Evolutionary conservation across 2,113 vertebrate species (phyloP).

Genomic region (Otolemur garnettii): DNA sequence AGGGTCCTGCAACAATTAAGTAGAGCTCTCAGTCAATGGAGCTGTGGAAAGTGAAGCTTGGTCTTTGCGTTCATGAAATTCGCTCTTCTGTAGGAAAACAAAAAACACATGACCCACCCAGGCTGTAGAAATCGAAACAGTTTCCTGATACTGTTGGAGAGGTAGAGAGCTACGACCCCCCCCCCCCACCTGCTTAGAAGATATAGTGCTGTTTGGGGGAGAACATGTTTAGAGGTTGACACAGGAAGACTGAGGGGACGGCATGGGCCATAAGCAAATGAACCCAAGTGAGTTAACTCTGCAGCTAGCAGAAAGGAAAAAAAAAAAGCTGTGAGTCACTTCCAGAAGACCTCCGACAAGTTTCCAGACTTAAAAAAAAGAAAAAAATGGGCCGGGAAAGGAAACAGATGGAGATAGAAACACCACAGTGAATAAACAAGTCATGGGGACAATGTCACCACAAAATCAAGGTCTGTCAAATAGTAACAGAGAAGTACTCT

Average conservation of each 20-base stretch:
- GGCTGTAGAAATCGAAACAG: constrained; percentile 63
- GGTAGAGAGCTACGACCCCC: accelerated
- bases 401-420: constrained; percentile 82
- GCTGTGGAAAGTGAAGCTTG: constrained; percentile 54
- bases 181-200: not conserved
- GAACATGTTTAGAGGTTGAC: constrained; percentile 45
- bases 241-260: constrained; percentile 51
- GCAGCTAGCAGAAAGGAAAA: constrained; percentile 4
- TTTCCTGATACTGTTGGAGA: constrained; percentile 54
- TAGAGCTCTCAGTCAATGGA: constrained; percentile 36
- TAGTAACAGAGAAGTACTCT: constrained; percentile 46
- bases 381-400: not conserved
- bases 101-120: constrained; percentile 41
- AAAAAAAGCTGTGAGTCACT: constrained; percentile 40
- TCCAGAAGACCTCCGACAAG: not conserved
- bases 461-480: constrained; percentile 79
- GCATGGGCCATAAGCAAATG: constrained; percentile 12
- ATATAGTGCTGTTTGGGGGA: not conserved
- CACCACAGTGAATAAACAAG: constrained; percentile 71
- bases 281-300: constrained; percentile 31
- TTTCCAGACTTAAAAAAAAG: constrained; percentile 15
- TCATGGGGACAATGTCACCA: constrained; percentile 65
- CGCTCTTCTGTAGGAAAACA: constrained; percentile 44
- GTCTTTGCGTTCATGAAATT: constrained; percentile 51
- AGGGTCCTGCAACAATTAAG: constrained; percentile 29